Conservation (phyloP, 2,888 invertebrate species). For the Lithophane socia region DNA sequence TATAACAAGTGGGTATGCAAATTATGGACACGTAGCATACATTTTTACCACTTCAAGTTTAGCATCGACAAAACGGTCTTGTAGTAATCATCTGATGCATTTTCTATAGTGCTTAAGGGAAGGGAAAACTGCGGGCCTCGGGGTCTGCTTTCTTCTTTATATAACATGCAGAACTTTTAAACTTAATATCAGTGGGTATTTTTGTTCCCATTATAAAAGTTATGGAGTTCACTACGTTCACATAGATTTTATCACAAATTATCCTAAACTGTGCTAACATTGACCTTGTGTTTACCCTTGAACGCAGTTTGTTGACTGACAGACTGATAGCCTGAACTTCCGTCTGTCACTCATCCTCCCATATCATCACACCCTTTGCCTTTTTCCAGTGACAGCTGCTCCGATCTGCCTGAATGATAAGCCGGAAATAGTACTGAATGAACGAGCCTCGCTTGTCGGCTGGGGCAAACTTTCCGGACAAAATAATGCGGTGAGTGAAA, state of each 20-base stretch:
- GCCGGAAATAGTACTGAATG: constrained; percentile 92
- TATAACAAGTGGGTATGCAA: too few species aligned
- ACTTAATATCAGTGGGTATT: background rate
- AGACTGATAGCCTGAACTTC: constrained; percentile 43
- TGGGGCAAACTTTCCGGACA: constrained; percentile 94
- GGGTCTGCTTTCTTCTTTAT: too few species aligned
- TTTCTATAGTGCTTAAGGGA: background rate
- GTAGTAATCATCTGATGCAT: background rate
- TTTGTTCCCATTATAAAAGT: background rate
- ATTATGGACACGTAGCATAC: background rate
- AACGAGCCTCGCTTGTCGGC: constrained; percentile 92
- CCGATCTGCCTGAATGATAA: constrained; percentile 94
- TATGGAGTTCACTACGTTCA: background rate
- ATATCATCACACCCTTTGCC: constrained; percentile 52
- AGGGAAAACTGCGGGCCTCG: background rate
- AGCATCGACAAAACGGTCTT: background rate
- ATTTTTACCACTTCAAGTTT: background rate
- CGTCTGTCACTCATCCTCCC: constrained; percentile 58
- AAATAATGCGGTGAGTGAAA: constrained; percentile 82
- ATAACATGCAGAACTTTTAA: background rate
- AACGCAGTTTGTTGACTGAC: constrained; percentile 57
- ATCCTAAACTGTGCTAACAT: constrained; percentile 39
- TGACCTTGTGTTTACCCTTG: constrained; percentile 60
- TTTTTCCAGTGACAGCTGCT: constrained; percentile 93
- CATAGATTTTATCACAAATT: constrained; percentile 7